Evolutionary conservation across 1,140 invertebrate genomes (phyloP).

Genomic region (Zaprionus lachaisei): DNA sequence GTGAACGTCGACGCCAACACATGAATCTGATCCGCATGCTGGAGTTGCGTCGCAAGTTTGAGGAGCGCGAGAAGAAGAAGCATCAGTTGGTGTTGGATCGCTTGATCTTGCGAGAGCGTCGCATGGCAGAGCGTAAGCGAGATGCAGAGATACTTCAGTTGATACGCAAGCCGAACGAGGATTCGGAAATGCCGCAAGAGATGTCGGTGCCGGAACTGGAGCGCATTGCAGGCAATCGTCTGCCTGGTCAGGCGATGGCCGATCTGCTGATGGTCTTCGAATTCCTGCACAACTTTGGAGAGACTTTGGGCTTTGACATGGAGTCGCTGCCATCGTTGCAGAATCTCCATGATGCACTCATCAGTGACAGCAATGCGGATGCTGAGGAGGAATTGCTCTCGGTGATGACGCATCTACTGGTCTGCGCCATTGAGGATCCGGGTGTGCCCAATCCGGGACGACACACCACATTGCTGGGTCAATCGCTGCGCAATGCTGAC

Average conservation of each 20-base stretch:
- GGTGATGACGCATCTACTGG: conserved; percentile 94
- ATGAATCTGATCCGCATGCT: conserved; percentile 94
- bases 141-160: conserved; percentile 94
- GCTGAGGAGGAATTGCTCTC: conserved; percentile 94
- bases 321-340: conserved; percentile 94
- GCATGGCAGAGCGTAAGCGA: conserved; percentile 91
- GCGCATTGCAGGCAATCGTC: conserved; percentile 91
- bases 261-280: conserved; percentile 97
- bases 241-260: conserved; percentile 94
- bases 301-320: conserved; percentile 96
- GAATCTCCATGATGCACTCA: conserved; percentile 93
- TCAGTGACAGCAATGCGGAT: conserved; percentile 89
- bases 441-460: conserved; percentile 95
- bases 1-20: conserved; percentile 95
- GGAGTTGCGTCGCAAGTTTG: conserved; percentile 93
- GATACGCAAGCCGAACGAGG: conserved; percentile 94
- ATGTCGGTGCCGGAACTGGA: conserved; percentile 90
- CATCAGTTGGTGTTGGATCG: conserved; percentile 86
- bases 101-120: conserved; percentile 87
- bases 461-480: conserved; percentile 94
- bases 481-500: conserved; percentile 95
- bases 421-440: conserved; percentile 97
- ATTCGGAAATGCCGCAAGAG: conserved; percentile 91
- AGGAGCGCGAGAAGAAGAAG: conserved; percentile 94
- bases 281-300: conserved; percentile 97